Evolutionary conservation across 1,140 invertebrate species (phyloP).

Genomic region (Melipona quadrifasciata): DNA sequence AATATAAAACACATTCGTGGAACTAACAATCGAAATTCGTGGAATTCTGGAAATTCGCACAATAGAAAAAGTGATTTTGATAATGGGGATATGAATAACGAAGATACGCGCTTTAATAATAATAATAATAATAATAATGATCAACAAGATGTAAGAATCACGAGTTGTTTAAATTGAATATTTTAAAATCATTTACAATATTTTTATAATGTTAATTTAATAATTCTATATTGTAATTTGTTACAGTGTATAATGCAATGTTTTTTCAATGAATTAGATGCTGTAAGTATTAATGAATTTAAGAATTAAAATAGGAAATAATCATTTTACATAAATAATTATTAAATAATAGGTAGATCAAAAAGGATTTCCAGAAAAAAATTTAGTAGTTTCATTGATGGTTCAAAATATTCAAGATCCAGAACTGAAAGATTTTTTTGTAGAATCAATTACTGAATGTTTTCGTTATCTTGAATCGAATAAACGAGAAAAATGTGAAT

Average conservation of each 20-base stretch:
- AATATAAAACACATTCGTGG: neutral
- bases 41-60: conserved; percentile 7
- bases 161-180: neutral
- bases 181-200: neutral
- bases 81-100: conserved; percentile 3
- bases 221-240: conserved; percentile 33
- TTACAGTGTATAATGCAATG: conserved; percentile 78
- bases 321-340: neutral
- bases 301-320: neutral
- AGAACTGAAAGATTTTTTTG: conserved; percentile 76
- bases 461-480: conserved; percentile 73
- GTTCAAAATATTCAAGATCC: conserved; percentile 74
- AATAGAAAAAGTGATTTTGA: neutral
- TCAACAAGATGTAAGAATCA: conserved; percentile 43
- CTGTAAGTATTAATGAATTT: conserved; percentile 63
- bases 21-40: neutral
- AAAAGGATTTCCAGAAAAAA: conserved; percentile 75
- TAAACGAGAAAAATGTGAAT: conserved; percentile 76
- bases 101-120: neutral
- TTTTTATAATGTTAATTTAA: neutral
- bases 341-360: conserved; percentile 73
- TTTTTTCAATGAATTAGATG: conserved; percentile 78
- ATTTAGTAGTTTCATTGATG: conserved; percentile 71
- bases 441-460: conserved; percentile 76
- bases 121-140: conserved; percentile 28